A percentile compares a stretch with the other conserved stretches of the same genome.
Conservation (phyloP, 2,113 vertebrate genomes). For the Nesogale talazaci region DNA sequence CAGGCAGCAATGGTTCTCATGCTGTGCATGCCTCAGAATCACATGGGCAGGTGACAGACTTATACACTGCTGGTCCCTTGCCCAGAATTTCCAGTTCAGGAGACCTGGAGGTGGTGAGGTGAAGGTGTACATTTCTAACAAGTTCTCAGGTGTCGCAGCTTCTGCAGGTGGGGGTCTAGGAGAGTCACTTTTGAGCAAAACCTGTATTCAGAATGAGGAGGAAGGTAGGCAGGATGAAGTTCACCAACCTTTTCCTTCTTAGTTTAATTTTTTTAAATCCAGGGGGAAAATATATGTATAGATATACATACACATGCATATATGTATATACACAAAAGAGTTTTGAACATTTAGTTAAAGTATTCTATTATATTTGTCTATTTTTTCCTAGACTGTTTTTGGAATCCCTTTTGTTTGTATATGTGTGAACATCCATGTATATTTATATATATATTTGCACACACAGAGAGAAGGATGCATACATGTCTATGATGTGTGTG, state of each 20-base stretch:
- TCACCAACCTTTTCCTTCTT: background rate
- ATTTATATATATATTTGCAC: background rate
- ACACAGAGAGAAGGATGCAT: no score
- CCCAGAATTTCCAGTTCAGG: background rate
- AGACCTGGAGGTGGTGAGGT: background rate
- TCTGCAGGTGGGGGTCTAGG: background rate
- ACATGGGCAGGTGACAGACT: background rate
- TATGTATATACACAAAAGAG: background rate
- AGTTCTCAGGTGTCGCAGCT: background rate
- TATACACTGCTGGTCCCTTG: background rate
- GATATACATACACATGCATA: background rate
- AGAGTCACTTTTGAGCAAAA: background rate
- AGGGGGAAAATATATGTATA: background rate
- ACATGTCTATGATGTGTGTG: no score
- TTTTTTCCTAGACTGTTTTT: no score
- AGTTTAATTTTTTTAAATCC: background rate
- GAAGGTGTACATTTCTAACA: background rate
- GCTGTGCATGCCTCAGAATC: background rate
- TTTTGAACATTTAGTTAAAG: no score
- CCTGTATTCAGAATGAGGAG: fast-evolving
- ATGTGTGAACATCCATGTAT: background rate
- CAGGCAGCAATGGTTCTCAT: background rate
- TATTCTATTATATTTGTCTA: no score
- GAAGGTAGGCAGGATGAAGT: background rate
- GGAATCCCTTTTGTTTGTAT: no score